Conservation (phyloP, 2,113 vertebrate genomes). For the Onychorhynchus coronatus region DNA sequence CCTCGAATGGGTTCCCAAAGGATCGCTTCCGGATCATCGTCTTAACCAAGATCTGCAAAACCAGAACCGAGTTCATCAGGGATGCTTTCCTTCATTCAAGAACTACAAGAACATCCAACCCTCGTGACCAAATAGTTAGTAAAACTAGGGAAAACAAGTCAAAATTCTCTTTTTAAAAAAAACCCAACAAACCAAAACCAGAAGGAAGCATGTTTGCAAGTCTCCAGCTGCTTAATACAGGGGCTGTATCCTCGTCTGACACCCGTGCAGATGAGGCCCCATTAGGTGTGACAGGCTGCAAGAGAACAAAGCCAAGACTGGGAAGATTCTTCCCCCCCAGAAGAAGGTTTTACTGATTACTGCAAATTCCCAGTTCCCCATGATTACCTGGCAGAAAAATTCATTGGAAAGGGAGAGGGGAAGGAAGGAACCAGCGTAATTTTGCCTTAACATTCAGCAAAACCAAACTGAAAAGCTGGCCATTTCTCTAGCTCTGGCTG, state of each 20-base stretch:
- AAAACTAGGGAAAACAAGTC: not conserved
- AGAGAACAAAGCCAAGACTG: not conserved
- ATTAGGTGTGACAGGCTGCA: not conserved
- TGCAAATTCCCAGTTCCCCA: not conserved
- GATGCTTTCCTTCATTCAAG: not conserved
- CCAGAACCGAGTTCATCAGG: not conserved
- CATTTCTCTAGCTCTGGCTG: not conserved
- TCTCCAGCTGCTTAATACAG: not conserved
- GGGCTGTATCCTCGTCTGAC: not conserved
- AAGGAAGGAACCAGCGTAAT: not conserved
- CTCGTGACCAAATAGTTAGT: not conserved
- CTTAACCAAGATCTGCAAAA: constrained; percentile 90
- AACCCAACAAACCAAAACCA: not conserved
- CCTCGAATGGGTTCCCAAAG: constrained; percentile 95
- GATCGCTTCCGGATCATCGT: constrained; percentile 97
- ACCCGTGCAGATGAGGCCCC: not conserved
- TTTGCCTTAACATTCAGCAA: not conserved
- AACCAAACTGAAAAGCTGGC: not conserved
- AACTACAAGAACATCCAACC: not conserved
- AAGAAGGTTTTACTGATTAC: not conserved
- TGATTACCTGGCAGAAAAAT: not conserved
- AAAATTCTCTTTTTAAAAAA: not conserved
- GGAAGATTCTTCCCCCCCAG: not conserved
- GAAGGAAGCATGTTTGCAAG: not conserved
- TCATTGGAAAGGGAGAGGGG: not conserved